A percentile compares a stretch with the other conserved stretches of the same genome.
phyloP scores from a whole-genome alignment of 2,113 vertebrate species.

The Cheilinus undulatus region DNA sequence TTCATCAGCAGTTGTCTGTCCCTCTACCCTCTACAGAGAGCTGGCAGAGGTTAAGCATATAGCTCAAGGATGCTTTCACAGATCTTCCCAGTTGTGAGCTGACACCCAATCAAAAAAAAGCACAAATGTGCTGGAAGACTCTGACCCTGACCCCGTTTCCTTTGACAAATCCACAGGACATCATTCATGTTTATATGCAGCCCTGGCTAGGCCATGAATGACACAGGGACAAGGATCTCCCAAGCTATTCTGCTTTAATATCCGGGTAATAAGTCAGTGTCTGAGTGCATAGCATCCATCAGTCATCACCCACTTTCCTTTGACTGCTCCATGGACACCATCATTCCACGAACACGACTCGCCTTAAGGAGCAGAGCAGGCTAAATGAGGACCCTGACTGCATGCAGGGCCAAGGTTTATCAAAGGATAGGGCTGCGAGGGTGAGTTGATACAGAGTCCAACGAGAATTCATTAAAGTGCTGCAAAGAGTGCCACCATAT shows the following conservation, averaged over 20 bases:
- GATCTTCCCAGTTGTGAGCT: background rate
- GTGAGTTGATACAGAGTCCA: slow-evolving; percentile 50
- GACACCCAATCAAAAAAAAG: slow-evolving; percentile 14
- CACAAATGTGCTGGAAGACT: background rate
- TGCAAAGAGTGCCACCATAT: background rate
- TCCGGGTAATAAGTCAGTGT: slow-evolving; percentile 42
- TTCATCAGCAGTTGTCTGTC: background rate
- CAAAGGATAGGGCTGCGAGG: slow-evolving; percentile 1
- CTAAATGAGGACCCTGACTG: slow-evolving; percentile 23
- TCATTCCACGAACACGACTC: slow-evolving; percentile 24
- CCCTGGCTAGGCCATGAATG: slow-evolving; percentile 25
- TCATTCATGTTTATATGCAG: slow-evolving; percentile 45
- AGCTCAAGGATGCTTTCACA: slow-evolving; percentile 31
- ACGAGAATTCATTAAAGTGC: slow-evolving; percentile 7
- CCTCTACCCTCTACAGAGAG: slow-evolving; percentile 8
- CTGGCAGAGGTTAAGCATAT: slow-evolving; percentile 27
- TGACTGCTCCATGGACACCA: slow-evolving; percentile 23
- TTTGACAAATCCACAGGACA: slow-evolving; percentile 35
- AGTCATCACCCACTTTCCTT: slow-evolving; percentile 43
- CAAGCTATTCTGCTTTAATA: slow-evolving; percentile 44
- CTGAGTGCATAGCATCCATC: slow-evolving; percentile 26
- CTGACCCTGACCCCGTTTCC: slow-evolving; percentile 50
- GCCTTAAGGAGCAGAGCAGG: slow-evolving; percentile 25
- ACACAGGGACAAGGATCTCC: slow-evolving; percentile 45
- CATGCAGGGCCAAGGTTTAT: slow-evolving; percentile 62